Base-by-base conservation (phyloP, 2,888 invertebrate genomes). In the Leptura quadrifasciata region DNA sequence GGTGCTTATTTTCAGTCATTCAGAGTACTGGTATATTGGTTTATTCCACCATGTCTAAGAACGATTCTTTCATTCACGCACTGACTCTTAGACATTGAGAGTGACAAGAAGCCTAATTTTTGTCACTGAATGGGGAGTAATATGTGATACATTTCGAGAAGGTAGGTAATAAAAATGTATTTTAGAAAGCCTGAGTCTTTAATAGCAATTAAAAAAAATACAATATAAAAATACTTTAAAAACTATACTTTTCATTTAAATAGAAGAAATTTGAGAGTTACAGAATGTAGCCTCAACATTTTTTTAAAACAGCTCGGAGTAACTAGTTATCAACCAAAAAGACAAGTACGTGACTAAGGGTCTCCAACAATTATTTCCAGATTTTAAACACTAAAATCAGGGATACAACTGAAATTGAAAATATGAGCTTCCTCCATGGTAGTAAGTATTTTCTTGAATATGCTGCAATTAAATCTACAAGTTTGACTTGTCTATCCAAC, bases 381-480 rank as follows among this genome's bases (percentile, higher is more conserved):
- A 76, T 61, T 31, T 67, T 71, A 67, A 47, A 67, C 12, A 75
- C 52, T 24, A 79, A 24, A 8, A 78, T 10, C n/a, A 80, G 20
- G 57, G 80, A 72, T 9, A 79, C 17, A 9, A 82, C 18, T 35
- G 81, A 76, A 21, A 78, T 18, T 31, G 77, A 77, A 73, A 82
- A 75, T 27, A 79, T 52, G 10, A 83, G 52, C 76, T 84, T 85
- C 57, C 81, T 80, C 84, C 82, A 84, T 24, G 83, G 83, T 72
- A 83, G 63, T 39, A 60, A 57, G 17, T 73, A 77, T 68, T 65
- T 80, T 68, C 69, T 72, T 21, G 80, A 83, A 61, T 81, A 75
- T 73, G 77, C 81, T 74, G 85, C 89, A 57, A 92, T 91, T 57
- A 91, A 85, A 86, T 92, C 92, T 0, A 90, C 91, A 20, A 91